Percentiles rank a stretch among this genome's conserved stretches.
Conservation (phyloP, 1,140 invertebrate species). For the Dinoponera quadriceps region DNA sequence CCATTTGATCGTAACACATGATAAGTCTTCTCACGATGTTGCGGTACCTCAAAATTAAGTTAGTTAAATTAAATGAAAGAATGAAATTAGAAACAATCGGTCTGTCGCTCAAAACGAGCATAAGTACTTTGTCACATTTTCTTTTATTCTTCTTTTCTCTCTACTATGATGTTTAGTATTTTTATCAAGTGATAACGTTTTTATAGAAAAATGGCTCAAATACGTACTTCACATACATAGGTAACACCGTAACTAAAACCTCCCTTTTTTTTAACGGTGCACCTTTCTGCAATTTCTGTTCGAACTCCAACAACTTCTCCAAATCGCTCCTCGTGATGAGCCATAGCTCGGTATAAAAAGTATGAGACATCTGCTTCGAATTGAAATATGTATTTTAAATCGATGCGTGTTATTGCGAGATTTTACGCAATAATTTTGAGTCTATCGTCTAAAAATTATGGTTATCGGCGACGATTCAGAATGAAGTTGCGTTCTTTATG, state of each 20-base stretch:
- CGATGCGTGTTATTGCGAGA: not conserved
- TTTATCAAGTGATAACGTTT: not conserved
- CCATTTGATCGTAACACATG: constrained; percentile 87
- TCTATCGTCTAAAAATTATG: not conserved
- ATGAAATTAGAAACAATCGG: constrained; percentile 3
- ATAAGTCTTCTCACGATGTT: constrained; percentile 78
- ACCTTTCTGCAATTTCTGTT: constrained; percentile 62
- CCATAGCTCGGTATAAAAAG: constrained; percentile 78
- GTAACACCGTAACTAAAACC: constrained; percentile 47
- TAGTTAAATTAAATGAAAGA: not conserved
- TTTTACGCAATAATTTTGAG: constrained; percentile 23
- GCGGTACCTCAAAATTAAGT: constrained; percentile 75
- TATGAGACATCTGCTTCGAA: constrained; percentile 72
- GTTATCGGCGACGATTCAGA: constrained; percentile 34
- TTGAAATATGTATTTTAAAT: not conserved
- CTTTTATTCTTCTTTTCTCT: not conserved
- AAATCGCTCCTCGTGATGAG: constrained; percentile 71
- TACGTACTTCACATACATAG: constrained; percentile 62
- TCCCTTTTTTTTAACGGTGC: constrained; percentile 14
- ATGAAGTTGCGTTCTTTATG: constrained; percentile 31
- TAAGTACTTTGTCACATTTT: no score
- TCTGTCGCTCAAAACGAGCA: no score
- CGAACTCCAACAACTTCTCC: constrained; percentile 74
- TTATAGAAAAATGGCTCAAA: not conserved
- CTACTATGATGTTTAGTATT: constrained; percentile 40